Evolutionary conservation across 1,140 invertebrate species (phyloP).

Genomic region (Plectrocnemia conspersa): DNA sequence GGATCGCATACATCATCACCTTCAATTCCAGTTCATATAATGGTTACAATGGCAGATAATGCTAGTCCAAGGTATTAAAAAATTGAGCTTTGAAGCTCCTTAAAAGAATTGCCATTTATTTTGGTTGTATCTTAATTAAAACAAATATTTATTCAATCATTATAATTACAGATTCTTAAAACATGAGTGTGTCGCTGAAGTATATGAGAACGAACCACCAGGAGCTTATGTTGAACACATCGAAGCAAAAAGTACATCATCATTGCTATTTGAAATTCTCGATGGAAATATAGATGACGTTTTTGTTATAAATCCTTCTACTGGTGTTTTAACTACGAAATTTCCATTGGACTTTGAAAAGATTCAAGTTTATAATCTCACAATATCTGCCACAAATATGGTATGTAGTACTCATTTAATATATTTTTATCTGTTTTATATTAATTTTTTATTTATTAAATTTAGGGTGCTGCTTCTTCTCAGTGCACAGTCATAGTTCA

Average conservation of each 20-base stretch:
- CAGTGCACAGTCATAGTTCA: slow-evolving; percentile 67
- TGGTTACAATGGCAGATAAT: slow-evolving; percentile 84
- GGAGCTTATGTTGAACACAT: slow-evolving; percentile 75
- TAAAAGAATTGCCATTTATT: background rate
- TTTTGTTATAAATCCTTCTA: slow-evolving; percentile 81
- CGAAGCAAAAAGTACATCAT: slow-evolving; percentile 72
- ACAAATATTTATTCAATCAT: slow-evolving; percentile 13
- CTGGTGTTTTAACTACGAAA: slow-evolving; percentile 72
- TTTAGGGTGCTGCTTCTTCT: slow-evolving; percentile 63
- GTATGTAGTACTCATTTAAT: slow-evolving; percentile 46
- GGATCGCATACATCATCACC: slow-evolving; percentile 69
- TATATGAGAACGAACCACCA: slow-evolving; percentile 76
- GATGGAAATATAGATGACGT: slow-evolving; percentile 67
- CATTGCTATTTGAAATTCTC: slow-evolving; percentile 77
- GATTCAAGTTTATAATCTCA: slow-evolving; percentile 72
- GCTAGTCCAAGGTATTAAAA: slow-evolving; percentile 64
- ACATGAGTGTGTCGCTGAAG: slow-evolving; percentile 66
- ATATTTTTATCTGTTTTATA: slow-evolving; percentile 2
- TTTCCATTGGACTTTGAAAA: slow-evolving; percentile 75
- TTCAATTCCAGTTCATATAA: slow-evolving; percentile 78
- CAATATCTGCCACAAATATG: slow-evolving; percentile 81
- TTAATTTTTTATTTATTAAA: slow-evolving; percentile 20
- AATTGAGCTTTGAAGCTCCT: background rate
- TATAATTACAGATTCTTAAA: slow-evolving; percentile 54
- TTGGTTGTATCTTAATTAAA: background rate